Evolutionary conservation across 2,888 invertebrate species (phyloP).

Genomic region (Pollenia labialis): DNA sequence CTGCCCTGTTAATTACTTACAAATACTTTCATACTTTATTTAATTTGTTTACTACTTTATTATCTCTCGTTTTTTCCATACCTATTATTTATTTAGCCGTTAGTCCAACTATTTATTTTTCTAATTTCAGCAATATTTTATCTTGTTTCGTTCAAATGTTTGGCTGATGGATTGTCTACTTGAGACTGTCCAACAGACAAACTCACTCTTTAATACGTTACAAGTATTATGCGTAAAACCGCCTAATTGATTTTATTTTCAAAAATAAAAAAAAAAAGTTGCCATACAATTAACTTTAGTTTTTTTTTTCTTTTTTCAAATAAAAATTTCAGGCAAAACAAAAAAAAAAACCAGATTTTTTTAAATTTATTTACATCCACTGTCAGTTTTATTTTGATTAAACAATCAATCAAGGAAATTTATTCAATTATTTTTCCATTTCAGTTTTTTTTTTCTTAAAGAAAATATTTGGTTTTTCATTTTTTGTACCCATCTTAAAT

Average conservation of each 20-base stretch:
- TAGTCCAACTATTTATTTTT: constrained; percentile 12
- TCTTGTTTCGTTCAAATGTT: constrained; percentile 21
- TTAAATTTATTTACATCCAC: constrained; percentile 46
- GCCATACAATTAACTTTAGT: not conserved
- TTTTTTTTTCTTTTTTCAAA: constrained; percentile 3
- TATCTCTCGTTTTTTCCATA: not conserved
- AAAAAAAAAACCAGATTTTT: constrained; percentile 24
- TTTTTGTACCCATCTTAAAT: constrained; percentile 39
- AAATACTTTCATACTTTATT: not conserved
- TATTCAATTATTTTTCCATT: constrained; percentile 38
- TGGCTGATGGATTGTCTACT: constrained; percentile 7
- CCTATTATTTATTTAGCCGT: not conserved
- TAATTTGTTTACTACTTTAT: not conserved
- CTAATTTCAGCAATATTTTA: constrained; percentile 21
- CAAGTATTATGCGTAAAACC: constrained; percentile 23
- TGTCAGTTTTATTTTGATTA: constrained; percentile 55
- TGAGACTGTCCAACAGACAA: not conserved
- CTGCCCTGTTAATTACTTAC: too few species aligned
- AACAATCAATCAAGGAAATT: constrained; percentile 68
- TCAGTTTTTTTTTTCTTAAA: not conserved
- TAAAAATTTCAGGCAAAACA: not conserved
- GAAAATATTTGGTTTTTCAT: not conserved
- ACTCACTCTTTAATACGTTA: not conserved
- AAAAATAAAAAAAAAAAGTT: not conserved
- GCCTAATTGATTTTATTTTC: constrained; percentile 18